phyloP scores from a whole-genome alignment of 2,797 vertebrate genomes.

The Chiloscyllium punctatum region DNA sequence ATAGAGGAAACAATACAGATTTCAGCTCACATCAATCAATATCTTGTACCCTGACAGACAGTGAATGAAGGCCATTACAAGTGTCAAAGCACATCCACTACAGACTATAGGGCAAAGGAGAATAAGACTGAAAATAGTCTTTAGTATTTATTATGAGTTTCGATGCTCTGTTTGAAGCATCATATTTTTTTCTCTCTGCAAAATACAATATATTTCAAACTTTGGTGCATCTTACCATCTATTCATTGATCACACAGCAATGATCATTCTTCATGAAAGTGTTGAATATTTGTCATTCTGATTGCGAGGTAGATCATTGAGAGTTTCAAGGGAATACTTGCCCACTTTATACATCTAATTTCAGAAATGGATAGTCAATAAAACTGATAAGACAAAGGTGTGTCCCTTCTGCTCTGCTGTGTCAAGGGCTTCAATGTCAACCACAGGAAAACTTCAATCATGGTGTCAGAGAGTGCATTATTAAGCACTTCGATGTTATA shows the following conservation, averaged over 20 bases:
- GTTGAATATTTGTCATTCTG: not conserved
- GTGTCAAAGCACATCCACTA: not conserved
- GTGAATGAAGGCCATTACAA: not conserved
- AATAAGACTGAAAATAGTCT: not conserved
- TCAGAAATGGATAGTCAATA: not conserved
- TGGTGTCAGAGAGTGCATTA: not conserved
- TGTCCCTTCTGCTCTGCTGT: not conserved
- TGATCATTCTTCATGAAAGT: not conserved
- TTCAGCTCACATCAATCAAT: not conserved
- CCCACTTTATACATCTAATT: not conserved
- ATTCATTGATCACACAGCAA: not conserved
- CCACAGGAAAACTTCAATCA: not conserved
- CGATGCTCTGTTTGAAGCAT: not conserved
- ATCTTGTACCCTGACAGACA: not conserved
- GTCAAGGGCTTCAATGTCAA: not conserved
- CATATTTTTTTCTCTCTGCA: not conserved
- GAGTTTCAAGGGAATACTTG: not conserved
- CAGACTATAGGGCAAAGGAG: not conserved
- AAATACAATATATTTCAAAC: not conserved
- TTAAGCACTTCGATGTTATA: not conserved
- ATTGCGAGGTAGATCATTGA: not conserved
- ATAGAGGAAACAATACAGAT: not conserved
- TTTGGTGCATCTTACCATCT: not conserved
- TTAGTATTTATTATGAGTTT: not conserved
- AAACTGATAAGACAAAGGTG: not conserved